These are phyloP conservation scores for Craseonycteris thonglongyai DNA, from an alignment of 2,113 vertebrate genomes.

Conservation along the genomic window DNA sequence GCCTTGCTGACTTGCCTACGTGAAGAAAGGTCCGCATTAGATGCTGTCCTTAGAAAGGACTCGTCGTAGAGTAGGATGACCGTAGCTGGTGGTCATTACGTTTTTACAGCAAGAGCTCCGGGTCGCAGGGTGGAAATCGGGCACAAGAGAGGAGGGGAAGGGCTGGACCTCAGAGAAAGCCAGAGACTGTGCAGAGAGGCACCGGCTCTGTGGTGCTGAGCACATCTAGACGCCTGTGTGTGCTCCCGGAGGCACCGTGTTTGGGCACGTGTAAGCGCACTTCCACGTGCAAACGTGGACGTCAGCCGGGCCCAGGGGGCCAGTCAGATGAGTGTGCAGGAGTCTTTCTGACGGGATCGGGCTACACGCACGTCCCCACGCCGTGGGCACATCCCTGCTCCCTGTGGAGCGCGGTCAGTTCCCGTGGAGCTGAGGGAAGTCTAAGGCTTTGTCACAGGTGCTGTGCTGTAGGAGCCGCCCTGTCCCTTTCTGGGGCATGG, in stretches of 20 bases:
- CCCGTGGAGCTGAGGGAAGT: fast-evolving
- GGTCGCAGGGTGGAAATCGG: no score
- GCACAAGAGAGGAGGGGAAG: fast-evolving
- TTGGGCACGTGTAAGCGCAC: fast-evolving
- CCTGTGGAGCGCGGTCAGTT: background rate
- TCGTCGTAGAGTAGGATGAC: fast-evolving
- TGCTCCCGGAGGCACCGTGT: no score
- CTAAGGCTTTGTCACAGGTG: fast-evolving
- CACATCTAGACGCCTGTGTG: fast-evolving
- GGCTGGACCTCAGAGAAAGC: fast-evolving
- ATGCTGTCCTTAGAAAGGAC: background rate
- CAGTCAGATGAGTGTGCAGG: no score
- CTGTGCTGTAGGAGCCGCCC: fast-evolving
- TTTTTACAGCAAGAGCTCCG: background rate
- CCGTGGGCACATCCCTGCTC: no score
- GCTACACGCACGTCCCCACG: fast-evolving
- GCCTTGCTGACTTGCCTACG: background rate
- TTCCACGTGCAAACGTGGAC: fast-evolving
- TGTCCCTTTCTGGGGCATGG: fast-evolving
- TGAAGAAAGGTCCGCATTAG: fast-evolving
- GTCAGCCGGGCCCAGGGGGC: no score
- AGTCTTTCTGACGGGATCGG: fast-evolving
- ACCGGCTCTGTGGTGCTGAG: fast-evolving
- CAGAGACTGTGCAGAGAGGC: fast-evolving
- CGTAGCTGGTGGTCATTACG: fast-evolving